phyloP scores from a whole-genome alignment of 2,113 vertebrate genomes.

The Tetraodon nigroviridis region DNA sequence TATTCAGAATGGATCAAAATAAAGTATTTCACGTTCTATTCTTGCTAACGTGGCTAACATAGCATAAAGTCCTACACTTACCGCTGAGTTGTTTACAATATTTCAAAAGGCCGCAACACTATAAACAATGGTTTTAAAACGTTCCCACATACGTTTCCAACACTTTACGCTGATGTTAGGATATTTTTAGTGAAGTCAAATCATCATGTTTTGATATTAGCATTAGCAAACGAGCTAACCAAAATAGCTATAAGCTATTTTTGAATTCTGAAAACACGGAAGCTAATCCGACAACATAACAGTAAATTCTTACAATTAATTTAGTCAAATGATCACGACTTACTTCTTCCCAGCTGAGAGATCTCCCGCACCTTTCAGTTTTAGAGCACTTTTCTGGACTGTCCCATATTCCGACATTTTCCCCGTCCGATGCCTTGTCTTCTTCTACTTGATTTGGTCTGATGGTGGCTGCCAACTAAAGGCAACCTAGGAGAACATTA shows the following conservation, averaged over 20 bases:
- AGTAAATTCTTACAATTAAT: not conserved
- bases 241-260: not conserved
- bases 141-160: not conserved
- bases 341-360: conserved; percentile 73
- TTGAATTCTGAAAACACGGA: not conserved
- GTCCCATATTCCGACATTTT: conserved; percentile 71
- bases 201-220: not conserved
- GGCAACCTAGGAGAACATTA: no score
- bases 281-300: not conserved
- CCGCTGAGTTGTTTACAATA: no score
- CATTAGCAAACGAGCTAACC: conserved; percentile 36
- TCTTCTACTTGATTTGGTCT: not conserved
- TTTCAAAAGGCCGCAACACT: no score
- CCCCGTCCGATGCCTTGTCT: not conserved
- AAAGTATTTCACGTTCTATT: no score
- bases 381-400: conserved; percentile 64
- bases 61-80: no score
- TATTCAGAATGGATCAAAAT: no score
- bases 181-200: no score
- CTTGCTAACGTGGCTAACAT: no score
- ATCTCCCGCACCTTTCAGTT: conserved; percentile 64
- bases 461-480: no score
- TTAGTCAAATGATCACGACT: not conserved
- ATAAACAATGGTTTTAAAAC: no score
- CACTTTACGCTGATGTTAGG: not conserved